Conservation (phyloP, 2,113 vertebrate genomes). For the Muscicapa adusta region DNA sequence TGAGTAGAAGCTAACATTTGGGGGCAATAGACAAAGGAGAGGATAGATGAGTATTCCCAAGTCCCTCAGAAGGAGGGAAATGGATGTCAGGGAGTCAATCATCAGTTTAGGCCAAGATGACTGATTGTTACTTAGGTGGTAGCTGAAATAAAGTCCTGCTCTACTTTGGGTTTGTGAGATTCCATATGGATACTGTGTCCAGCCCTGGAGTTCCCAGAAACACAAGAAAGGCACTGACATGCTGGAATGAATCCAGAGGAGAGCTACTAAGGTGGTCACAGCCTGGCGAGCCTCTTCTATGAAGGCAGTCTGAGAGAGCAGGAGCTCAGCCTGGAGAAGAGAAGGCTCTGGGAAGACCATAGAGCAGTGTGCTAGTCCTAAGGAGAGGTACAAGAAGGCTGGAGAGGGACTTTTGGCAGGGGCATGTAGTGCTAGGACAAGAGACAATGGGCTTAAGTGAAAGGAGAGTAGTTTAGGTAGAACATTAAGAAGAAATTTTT, state of each 20-base stretch:
- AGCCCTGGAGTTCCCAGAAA: background rate
- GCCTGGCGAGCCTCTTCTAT: background rate
- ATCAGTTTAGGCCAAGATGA: background rate
- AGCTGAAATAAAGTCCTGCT: background rate
- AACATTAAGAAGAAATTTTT: background rate
- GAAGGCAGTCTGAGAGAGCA: background rate
- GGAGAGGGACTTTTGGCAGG: background rate
- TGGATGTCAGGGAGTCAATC: background rate
- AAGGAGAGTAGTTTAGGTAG: background rate
- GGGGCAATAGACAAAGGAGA: background rate
- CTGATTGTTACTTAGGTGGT: background rate
- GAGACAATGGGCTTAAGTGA: background rate
- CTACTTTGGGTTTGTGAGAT: background rate
- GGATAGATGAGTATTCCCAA: background rate
- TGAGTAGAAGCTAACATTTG: background rate
- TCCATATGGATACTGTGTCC: too few species aligned
- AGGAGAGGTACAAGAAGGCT: background rate
- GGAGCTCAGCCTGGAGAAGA: background rate
- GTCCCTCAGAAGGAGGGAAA: background rate
- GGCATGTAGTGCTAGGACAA: background rate
- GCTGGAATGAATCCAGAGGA: background rate
- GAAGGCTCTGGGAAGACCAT: background rate
- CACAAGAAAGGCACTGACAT: background rate
- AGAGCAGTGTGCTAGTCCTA: background rate
- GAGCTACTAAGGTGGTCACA: too few species aligned